Conservation (phyloP, 2,888 invertebrate genomes). For the Hipparchia sbordonii region DNA sequence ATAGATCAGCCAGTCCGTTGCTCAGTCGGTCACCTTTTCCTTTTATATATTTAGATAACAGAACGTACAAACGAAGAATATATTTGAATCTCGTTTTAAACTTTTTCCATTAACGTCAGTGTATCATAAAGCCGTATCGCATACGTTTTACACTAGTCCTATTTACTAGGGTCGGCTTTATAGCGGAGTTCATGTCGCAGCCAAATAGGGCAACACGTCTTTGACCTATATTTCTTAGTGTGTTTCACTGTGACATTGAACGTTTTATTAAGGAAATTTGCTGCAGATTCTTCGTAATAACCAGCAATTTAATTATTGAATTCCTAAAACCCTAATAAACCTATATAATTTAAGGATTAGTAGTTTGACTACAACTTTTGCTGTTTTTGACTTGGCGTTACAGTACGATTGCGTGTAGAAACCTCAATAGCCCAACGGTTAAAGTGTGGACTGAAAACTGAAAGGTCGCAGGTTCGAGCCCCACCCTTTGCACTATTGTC, state of each 20-base stretch:
- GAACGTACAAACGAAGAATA: neutral
- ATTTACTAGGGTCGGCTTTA: slow-evolving; percentile 46
- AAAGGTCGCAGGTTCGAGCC: too few species aligned
- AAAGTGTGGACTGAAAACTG: too few species aligned
- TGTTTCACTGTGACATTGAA: slow-evolving; percentile 22
- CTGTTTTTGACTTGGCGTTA: too few species aligned
- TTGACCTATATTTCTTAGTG: slow-evolving; percentile 53
- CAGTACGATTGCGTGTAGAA: too few species aligned
- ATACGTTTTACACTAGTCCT: slow-evolving; percentile 29
- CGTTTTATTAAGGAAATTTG: slow-evolving; percentile 15
- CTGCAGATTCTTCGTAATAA: slow-evolving; percentile 1
- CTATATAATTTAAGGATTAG: too few species aligned
- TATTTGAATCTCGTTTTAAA: neutral
- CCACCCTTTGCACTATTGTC: too few species aligned
- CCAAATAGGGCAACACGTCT: slow-evolving; percentile 63
- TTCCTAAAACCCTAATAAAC: neutral
- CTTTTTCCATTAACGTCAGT: slow-evolving; percentile 5
- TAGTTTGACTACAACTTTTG: too few species aligned
- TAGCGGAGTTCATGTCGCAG: slow-evolving; percentile 55
- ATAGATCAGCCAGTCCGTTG: too few species aligned
- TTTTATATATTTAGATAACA: too few species aligned
- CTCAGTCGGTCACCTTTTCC: too few species aligned
- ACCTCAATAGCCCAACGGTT: too few species aligned
- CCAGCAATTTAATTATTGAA: slow-evolving; percentile 14
- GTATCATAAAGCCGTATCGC: slow-evolving; percentile 29